Evolutionary conservation across 2,113 vertebrate species (phyloP).

Genomic region (Diadophis punctatus): DNA sequence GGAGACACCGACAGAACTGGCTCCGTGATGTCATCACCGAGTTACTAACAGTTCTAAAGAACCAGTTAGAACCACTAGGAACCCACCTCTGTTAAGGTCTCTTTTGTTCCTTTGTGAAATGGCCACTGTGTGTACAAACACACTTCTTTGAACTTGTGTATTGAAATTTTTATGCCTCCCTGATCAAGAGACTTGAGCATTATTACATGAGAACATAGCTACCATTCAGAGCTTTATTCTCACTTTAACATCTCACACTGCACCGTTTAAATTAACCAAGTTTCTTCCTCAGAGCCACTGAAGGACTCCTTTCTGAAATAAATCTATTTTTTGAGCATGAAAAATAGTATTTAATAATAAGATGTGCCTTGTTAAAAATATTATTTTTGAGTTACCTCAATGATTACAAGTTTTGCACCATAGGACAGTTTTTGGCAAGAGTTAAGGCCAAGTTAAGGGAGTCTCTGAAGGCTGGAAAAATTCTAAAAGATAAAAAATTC

Average conservation of each 20-base stretch:
- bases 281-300: neutral
- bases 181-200: neutral
- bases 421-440: neutral
- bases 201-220: neutral
- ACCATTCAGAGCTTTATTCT: neutral
- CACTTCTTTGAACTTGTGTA: neutral
- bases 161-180: neutral
- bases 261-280: neutral
- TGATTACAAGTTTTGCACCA: neutral
- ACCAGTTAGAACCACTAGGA: too few relatives aligned
- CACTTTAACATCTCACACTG: neutral
- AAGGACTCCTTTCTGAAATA: neutral
- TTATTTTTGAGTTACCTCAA: neutral
- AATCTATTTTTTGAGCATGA: neutral
- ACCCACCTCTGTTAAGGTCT: too few relatives aligned
- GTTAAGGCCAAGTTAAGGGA: neutral
- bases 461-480: neutral
- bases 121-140: neutral
- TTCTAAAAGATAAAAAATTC: too few relatives aligned
- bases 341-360: neutral
- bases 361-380: neutral
- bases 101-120: neutral
- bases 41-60: too few relatives aligned
- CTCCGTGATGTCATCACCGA: too few relatives aligned
- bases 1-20: too few relatives aligned